Evolutionary conservation across 2,888 invertebrate species (phyloP).

Genomic region (Stictocephala bisonia): DNA sequence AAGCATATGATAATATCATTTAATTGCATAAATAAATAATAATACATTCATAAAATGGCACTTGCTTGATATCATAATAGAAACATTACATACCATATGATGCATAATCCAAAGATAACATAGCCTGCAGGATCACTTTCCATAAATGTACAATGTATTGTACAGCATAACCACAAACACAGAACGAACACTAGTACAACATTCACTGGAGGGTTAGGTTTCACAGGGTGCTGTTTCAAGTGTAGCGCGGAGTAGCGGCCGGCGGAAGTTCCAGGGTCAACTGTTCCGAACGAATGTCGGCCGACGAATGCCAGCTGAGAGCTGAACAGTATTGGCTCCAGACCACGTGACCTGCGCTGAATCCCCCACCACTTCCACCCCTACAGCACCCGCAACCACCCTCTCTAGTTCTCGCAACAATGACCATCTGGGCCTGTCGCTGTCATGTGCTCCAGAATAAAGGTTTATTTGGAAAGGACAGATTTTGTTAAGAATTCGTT

Average conservation of each 20-base stretch:
- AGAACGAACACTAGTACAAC: constrained; percentile 17
- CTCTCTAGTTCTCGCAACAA: constrained; percentile 23
- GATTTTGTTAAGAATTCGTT: constrained; percentile 42
- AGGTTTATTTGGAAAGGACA: constrained; percentile 43
- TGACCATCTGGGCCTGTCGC: constrained; percentile 42
- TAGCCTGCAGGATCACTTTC: constrained; percentile 36
- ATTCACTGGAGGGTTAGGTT: not conserved
- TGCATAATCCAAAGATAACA: constrained; percentile 41
- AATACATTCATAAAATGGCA: too few species aligned
- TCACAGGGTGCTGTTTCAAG: not conserved
- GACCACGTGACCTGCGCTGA: constrained; percentile 27
- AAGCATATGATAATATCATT: too few species aligned
- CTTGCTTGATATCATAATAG: too few species aligned
- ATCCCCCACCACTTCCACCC: not conserved
- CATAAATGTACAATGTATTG: constrained; percentile 38
- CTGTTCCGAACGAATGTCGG: constrained; percentile 19
- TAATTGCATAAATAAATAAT: too few species aligned
- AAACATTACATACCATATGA: constrained; percentile 37
- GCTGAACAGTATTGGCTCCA: constrained; percentile 33
- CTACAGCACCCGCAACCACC: not conserved
- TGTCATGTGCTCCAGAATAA: constrained; percentile 42
- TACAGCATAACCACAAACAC: constrained; percentile 34
- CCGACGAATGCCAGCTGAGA: constrained; percentile 33
- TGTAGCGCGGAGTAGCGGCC: not conserved
- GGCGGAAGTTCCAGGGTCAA: not conserved